Evolutionary conservation across 2,888 invertebrate genomes (phyloP), one percentile per base, ranked within the genome.

Genomic region (Abrostola tripartita): DNA sequence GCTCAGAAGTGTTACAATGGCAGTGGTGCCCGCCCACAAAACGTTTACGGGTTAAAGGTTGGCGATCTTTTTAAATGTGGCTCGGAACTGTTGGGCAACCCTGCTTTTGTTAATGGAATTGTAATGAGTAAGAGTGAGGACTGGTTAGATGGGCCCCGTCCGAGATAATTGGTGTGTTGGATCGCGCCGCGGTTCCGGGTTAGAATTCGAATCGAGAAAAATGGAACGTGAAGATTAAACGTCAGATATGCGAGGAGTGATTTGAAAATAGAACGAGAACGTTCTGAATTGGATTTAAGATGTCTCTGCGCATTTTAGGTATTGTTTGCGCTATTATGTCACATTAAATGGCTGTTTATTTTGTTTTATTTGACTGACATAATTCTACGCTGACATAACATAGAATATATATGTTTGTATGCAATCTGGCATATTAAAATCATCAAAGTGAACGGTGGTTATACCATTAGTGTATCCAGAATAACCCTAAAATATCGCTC

Each of bases 41-140:
- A 81, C 87, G 82, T 74, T 79, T 67, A 75, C 85, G 86, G 93
- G 93, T 92, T 88, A 93, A 89, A 93, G 92, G 93, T 92, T 85
- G 85, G 78, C 82, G 76, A 84, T 88, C 86, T 89, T 84, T 87
- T 86, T 85, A 85, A 89, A 88, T 79, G 86, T 77, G 82, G 68
- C 71, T 77, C 74, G 73, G 61, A 77, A 78, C 66, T 62, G 85
- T 91, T 90, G 83, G 78, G 88, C 81, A 90, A 90, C 85, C 81
- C 85, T 79, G 86, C 84, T 84, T 88, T 88, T 89, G 88, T 90
- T 92, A 92, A 92, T 92, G 89, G 88, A 85, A 84, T 84, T 79
- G 88, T 92, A 91, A 92, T 90, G 90, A 90, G 87, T 78, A 80
- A 82, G 79, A 80, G 79, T 76, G 76, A 79, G 76, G 78, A 74